Conservation (phyloP, 53 echinoderm and acorn worm species). For the Paracentrotus lividus region DNA sequence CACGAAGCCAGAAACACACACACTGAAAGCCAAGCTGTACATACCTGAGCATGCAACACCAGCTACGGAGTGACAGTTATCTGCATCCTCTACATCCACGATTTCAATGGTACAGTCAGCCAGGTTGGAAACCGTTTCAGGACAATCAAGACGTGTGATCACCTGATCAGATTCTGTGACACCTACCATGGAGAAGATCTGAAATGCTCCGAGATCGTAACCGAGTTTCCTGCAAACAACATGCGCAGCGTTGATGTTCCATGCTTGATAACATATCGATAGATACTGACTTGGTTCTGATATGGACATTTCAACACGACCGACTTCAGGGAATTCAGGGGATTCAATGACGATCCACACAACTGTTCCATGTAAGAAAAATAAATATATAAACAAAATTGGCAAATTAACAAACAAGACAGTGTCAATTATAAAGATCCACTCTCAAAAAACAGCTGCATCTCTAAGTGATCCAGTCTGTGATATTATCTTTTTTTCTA, state of each 20-base stretch:
- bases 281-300: neutral
- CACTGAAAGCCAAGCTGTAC: no score
- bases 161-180: neutral
- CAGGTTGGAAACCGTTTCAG: neutral
- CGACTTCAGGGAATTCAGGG: neutral
- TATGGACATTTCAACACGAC: neutral
- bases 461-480: no score
- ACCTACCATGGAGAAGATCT: neutral
- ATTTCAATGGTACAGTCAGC: neutral
- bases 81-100: neutral
- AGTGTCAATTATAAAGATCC: no score
- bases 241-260: neutral
- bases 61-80: neutral
- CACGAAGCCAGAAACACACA: no score
- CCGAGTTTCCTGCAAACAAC: neutral
- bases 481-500: no score
- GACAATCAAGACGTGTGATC: neutral
- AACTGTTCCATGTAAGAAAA: neutral
- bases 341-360: neutral
- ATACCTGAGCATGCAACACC: neutral
- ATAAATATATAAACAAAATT: neutral
- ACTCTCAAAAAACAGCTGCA: no score
- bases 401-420: no score
- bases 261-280: neutral
- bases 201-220: neutral